Evolutionary conservation across 30 jellyfish, hydroid and myxozoan genomes (phyloP).

Genomic region (Turritopsis rubra): DNA sequence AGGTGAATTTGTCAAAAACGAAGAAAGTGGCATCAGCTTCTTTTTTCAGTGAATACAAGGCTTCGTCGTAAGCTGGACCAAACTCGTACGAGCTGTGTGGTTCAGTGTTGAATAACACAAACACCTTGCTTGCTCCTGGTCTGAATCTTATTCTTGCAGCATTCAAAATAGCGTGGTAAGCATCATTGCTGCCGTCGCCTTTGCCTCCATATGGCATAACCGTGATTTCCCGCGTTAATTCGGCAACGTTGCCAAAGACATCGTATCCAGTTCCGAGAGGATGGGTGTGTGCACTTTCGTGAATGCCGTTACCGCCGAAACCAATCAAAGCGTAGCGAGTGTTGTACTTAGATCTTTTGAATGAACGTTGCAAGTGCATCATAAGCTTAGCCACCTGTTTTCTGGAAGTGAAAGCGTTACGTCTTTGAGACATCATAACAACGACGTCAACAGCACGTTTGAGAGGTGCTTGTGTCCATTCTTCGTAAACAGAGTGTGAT

Average conservation of each 20-base stretch:
- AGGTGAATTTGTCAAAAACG: constrained; percentile 60
- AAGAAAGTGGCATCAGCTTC: constrained; percentile 83
- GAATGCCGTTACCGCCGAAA: constrained; percentile 85
- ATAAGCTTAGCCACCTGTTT: constrained; percentile 1
- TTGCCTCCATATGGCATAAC: constrained; percentile 79
- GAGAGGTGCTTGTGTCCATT: constrained; percentile 64
- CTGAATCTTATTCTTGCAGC: constrained; percentile 82
- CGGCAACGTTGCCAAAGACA: constrained; percentile 39
- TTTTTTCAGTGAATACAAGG: constrained; percentile 33
- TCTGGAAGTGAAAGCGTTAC: constrained; percentile 25
- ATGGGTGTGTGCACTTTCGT: constrained; percentile 72
- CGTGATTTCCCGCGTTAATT: constrained; percentile 41
- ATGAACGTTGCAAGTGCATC: background rate
- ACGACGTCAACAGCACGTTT: constrained; percentile 67
- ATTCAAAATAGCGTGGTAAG: constrained; percentile 51
- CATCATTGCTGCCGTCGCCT: constrained; percentile 54
- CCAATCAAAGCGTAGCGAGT: constrained; percentile 88
- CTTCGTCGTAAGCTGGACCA: constrained; percentile 77
- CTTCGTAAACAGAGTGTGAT: constrained; percentile 21
- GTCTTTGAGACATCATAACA: constrained; percentile 69
- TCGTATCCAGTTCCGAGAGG: constrained; percentile 55
- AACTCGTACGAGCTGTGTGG: constrained; percentile 41
- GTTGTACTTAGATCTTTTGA: constrained; percentile 47
- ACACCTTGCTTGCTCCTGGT: constrained; percentile 81
- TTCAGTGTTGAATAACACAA: constrained; percentile 65